phyloP scores from a whole-genome alignment of 2,113 vertebrate species.

The Nibea coibor region DNA sequence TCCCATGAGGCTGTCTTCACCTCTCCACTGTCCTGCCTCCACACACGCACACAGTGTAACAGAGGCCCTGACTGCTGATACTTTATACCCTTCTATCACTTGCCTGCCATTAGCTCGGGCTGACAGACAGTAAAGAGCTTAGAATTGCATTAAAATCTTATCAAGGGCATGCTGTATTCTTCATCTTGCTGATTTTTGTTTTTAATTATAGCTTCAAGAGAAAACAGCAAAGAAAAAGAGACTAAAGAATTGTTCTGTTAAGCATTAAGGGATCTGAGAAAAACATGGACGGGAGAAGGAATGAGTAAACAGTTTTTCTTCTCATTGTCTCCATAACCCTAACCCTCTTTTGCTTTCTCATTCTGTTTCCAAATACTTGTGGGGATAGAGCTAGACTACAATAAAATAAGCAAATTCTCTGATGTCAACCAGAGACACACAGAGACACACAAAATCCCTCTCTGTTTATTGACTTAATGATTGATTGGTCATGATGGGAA shows the following conservation, averaged over 20 bases:
- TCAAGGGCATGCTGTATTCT: slow-evolving; percentile 14
- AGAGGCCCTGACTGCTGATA: slow-evolving; percentile 41
- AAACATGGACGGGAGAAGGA: neutral
- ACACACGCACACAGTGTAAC: neutral
- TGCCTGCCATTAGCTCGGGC: slow-evolving; percentile 27
- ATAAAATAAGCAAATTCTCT: slow-evolving; percentile 39
- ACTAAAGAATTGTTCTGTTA: neutral
- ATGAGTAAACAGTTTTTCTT: neutral
- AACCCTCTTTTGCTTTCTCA: neutral
- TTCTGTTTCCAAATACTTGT: slow-evolving; percentile 23
- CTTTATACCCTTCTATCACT: slow-evolving; percentile 47
- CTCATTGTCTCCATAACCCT: neutral
- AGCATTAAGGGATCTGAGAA: neutral
- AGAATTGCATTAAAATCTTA: slow-evolving; percentile 29
- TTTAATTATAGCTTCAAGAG: neutral
- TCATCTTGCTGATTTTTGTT: slow-evolving; percentile 1
- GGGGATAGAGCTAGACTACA: neutral
- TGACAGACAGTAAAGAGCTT: slow-evolving; percentile 46
- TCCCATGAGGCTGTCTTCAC: slow-evolving; percentile 58
- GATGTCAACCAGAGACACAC: slow-evolving; percentile 41
- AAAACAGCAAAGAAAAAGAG: neutral
- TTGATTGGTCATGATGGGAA: slow-evolving; percentile 46
- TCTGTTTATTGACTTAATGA: slow-evolving; percentile 54
- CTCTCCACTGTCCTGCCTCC: slow-evolving; percentile 50
- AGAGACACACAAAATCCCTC: neutral